A percentile compares a stretch with the other conserved stretches of the same genome.
Evolutionary conservation across 2,797 vertebrate genomes (phyloP).

Genomic region (Bovichtus diacanthus): DNA sequence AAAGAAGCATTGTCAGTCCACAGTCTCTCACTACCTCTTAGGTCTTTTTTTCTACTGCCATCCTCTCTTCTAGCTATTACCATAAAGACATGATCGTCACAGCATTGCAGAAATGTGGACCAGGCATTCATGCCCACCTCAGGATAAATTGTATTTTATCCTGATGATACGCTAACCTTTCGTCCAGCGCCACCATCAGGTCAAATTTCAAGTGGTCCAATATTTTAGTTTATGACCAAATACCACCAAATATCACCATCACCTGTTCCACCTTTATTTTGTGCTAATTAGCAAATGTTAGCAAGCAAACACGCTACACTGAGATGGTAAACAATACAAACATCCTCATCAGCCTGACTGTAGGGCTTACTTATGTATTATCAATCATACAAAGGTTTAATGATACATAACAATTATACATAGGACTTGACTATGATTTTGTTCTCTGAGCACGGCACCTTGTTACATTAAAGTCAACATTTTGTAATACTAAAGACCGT

Average conservation of each 20-base stretch:
- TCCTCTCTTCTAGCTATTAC: background rate
- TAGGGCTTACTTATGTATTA: too few species aligned
- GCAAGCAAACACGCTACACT: background rate
- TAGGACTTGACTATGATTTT: background rate
- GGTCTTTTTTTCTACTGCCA: background rate
- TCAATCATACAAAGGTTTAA: background rate
- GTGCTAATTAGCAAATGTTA: background rate
- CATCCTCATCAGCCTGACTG: too few species aligned
- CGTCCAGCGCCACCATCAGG: too few species aligned
- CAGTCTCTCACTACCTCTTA: slow-evolving; percentile 1
- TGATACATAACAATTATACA: background rate
- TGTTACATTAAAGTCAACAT: background rate
- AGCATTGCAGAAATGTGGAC: background rate
- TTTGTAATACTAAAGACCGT: background rate
- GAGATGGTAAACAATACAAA: background rate
- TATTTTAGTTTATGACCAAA: background rate
- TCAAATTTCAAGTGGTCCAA: background rate
- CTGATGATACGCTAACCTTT: too few species aligned
- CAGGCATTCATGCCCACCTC: background rate
- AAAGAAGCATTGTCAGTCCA: slow-evolving; percentile 27
- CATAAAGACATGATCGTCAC: background rate
- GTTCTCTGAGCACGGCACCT: background rate
- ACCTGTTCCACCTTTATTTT: background rate
- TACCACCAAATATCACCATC: background rate
- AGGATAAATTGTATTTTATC: background rate